phyloP scores from a whole-genome alignment of 2,797 vertebrate species.

The Enteromius treurensis region DNA sequence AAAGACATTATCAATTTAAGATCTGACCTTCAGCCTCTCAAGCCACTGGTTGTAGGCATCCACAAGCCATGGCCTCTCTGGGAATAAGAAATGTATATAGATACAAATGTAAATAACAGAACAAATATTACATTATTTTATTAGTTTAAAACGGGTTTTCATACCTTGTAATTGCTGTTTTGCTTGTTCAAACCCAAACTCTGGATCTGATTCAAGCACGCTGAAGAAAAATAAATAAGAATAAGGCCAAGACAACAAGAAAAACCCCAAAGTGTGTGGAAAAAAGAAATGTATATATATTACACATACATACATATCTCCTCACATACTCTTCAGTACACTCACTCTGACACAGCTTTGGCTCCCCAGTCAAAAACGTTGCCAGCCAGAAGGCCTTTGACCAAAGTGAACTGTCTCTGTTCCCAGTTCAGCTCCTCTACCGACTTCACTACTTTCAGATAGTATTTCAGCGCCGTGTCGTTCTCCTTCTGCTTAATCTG shows the following conservation, averaged over 20 bases:
- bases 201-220: conserved; percentile 91
- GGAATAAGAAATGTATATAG: background rate
- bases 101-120: too few relatives aligned
- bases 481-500: conserved; percentile 98
- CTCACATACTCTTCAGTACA: conserved; percentile 45
- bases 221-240: conserved; percentile 68
- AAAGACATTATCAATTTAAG: background rate
- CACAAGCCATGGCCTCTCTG: conserved; percentile 94
- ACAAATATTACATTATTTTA: background rate
- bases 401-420: conserved; percentile 93
- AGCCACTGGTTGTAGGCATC: conserved; percentile 91
- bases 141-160: background rate
- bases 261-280: background rate
- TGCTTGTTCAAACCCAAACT: conserved; percentile 95
- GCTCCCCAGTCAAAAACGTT: conserved; percentile 99
- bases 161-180: conserved; percentile 94
- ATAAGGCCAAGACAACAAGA: background rate
- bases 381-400: conserved; percentile 91
- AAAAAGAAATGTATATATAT: background rate
- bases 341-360: conserved; percentile 97
- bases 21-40: conserved; percentile 87
- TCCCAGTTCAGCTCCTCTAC: conserved; percentile 92
- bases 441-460: conserved; percentile 84
- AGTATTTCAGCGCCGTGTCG: conserved; percentile 90
- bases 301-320: too few relatives aligned